These are phyloP conservation scores for Uropsilus gracilis DNA, from an alignment of 2,113 vertebrate species.

Conservation along the genomic window DNA sequence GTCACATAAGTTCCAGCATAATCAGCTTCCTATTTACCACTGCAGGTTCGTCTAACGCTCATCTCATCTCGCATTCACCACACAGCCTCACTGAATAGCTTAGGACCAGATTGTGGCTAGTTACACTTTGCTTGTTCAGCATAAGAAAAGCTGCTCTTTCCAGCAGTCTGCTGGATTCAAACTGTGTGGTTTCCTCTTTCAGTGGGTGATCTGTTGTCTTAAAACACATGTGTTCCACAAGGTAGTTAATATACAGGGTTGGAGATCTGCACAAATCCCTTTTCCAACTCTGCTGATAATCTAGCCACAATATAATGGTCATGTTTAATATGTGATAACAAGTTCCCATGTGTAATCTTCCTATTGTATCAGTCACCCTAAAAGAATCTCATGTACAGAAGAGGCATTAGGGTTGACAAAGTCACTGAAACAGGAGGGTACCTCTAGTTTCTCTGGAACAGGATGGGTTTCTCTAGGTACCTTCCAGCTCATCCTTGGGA, in stretches of 20 bases:
- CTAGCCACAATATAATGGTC: background rate
- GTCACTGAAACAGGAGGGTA: background rate
- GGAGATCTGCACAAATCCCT: background rate
- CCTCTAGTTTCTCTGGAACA: fast-evolving
- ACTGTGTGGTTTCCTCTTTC: no score
- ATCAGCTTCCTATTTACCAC: fast-evolving
- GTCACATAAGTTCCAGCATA: background rate
- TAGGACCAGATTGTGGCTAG: no score
- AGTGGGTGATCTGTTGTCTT: background rate
- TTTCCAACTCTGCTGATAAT: background rate
- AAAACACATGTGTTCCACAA: background rate
- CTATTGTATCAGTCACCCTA: background rate
- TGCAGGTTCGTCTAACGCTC: no score
- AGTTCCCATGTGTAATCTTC: background rate
- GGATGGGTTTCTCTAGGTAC: fast-evolving
- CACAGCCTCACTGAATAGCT: no score
- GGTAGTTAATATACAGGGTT: background rate
- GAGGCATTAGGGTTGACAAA: background rate
- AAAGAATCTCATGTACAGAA: background rate
- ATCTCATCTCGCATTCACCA: no score
- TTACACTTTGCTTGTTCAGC: no score
- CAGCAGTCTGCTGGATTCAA: no score
- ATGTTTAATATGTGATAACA: background rate
- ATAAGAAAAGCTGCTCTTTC: no score
- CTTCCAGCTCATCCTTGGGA: background rate